Evolutionary conservation across 2,797 vertebrate genomes (phyloP), one percentile per base, ranked within the genome.

Genomic region (Lateolabrax maculatus): DNA sequence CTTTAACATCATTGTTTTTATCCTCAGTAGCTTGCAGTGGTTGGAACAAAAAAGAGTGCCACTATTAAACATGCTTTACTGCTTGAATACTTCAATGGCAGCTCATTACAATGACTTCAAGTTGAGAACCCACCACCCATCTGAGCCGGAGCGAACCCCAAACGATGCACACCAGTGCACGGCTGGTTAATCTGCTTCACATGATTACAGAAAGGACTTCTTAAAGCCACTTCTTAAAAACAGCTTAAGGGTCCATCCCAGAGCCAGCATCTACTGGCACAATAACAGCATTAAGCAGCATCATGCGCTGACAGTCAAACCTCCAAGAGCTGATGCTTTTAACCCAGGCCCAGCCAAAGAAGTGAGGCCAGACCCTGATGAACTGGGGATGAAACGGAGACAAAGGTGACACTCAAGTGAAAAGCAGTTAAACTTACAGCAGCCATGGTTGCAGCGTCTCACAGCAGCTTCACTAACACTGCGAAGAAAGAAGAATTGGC

Each of bases 381-480:
- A n/a, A 46, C 27, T 4, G 31, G 31, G 31, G 31, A 7, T 41
- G 13, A 79, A 73, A 80, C 51, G 23, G 34, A 77, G 64, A 68
- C 53, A 74, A n/a, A 64, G 70, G 27, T 29, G 31, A 60, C 49
- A 66, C 23, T 79, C 10, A 12, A 69, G 58, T 19, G 55, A 16
- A 61, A 36, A 69, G 36, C 23, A 18, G 16, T 51, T 48, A 0
- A 55, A 96, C 95, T 96, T 89, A 96, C 95, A 71, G 94, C 90
- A 84, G 94, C 94, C 95, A 96, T 96, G 90, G 87, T 92, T 74
- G 72, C 69, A 84, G 87, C 78, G 84, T 93, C 80, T 87, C 86
- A 64, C 84, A 75, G 80, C 75, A 77, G 86, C 71, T 80, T 89
- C 83, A 65, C 46, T 19, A 36, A 89, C 80, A 61, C 88, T 87